Evolutionary conservation across 2,113 vertebrate species (phyloP), one percentile per base, ranked within the genome.

Genomic region (Synchiropus splendidus): DNA sequence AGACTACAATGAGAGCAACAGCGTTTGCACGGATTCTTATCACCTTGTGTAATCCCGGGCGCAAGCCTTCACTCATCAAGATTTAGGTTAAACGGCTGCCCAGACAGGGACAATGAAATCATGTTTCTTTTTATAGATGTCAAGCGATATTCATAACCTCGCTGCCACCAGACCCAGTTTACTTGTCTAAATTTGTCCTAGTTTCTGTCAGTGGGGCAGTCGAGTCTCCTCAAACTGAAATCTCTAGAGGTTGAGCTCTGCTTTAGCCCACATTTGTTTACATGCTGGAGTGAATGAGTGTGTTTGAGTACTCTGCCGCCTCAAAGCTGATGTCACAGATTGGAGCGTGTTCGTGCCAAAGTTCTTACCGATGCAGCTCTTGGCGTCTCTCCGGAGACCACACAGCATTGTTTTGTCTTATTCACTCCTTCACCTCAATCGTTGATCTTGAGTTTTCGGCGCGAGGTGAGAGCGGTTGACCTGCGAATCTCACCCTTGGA

Each of bases 311-410:
- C 36, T 45, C 31, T 46, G 36, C 16, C 41, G 36, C 31, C 15
- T 30, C 31, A 15, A 38, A 37, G 16, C 48, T 27, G 21, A 27
- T 27, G 21, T 27, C 21, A 27, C 4, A 27, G 4, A 27, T 27
- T 27, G 21, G 21, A 4, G 21, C 8, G 8, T n/a, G n/a, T n/a
- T n/a, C 8, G 21, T 27, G 21, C 8, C 21, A 27, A 27, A 27
- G 12, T 32, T 76, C 84, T 86, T 79, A 86, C 84, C 84, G 33
- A 63, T 69, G 66, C 75, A 70, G 73, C 62, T 82, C 64, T 79
- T 83, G 59, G 59, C 50, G 67, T 86, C 84, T 70, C 69, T 82
- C 72, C 80, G 77, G 50, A 86, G 79, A 71, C 84, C 84, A 72
- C 84, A 86, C 67, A 86, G 74, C 84, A 86, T 86, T 72, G 58